Evolutionary conservation across 2,888 invertebrate genomes (phyloP).

Genomic region (Ophioninae sp.): DNA sequence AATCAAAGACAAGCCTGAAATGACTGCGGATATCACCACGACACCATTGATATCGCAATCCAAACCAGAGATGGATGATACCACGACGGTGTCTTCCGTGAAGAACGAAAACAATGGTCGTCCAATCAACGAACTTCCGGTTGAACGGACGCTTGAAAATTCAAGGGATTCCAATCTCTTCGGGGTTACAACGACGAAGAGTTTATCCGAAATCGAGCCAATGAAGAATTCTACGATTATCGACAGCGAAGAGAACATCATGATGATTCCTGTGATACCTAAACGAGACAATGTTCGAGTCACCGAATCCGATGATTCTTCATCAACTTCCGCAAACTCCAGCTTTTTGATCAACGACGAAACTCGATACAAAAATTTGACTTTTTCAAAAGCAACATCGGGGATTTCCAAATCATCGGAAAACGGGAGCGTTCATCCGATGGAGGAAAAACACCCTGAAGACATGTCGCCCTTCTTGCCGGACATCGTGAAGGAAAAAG

Average conservation of each 20-base stretch:
- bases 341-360: conserved; percentile 22
- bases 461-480: conserved; percentile 87
- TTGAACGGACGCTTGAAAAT: conserved; percentile 36
- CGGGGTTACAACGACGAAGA: conserved; percentile 68
- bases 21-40: background rate
- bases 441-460: conserved; percentile 78
- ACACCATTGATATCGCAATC: background rate
- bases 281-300: conserved; percentile 61
- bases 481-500: conserved; percentile 83
- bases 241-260: conserved; percentile 67
- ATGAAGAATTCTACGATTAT: conserved; percentile 55
- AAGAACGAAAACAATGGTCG: background rate
- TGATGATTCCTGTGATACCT: conserved; percentile 63
- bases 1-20: conserved; percentile 61
- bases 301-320: conserved; percentile 70
- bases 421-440: conserved; percentile 26
- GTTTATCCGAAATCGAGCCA: conserved; percentile 65
- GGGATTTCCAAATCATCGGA: conserved; percentile 17
- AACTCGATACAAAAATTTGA: conserved; percentile 25
- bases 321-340: conserved; percentile 63
- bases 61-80: conserved; percentile 15
- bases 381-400: conserved; percentile 12
- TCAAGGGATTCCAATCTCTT: conserved; percentile 70
- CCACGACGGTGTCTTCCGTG: conserved; percentile 39
- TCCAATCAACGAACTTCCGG: conserved; percentile 11